These are phyloP conservation scores for Ardeotis arabs DNA, from an alignment of 2,113 vertebrate genomes.

Conservation along the genomic window DNA sequence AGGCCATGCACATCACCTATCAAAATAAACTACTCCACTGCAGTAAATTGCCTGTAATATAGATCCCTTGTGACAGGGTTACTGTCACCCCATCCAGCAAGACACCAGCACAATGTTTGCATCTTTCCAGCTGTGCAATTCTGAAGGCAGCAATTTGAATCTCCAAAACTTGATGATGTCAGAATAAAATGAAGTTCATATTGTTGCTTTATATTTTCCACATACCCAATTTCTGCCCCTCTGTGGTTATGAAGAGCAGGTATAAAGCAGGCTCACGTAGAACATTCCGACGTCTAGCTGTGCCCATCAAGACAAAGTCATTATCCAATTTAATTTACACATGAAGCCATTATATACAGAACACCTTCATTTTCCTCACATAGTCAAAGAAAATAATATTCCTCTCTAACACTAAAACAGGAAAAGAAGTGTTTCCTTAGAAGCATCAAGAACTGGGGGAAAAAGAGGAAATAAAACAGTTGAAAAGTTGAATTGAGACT, in stretches of 20 bases:
- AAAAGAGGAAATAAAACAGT: neutral
- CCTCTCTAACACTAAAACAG: neutral
- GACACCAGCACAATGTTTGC: neutral
- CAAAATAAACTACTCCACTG: neutral
- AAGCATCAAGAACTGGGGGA: neutral
- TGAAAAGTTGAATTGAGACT: neutral
- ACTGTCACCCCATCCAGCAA: neutral
- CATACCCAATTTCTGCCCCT: neutral
- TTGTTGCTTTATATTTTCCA: neutral
- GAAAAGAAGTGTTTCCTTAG: neutral
- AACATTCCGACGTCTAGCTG: neutral
- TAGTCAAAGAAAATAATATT: neutral
- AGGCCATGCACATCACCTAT: neutral
- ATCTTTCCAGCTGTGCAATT: neutral
- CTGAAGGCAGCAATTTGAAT: neutral
- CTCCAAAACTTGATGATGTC: fast-evolving
- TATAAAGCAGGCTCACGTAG: fast-evolving
- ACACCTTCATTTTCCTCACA: neutral
- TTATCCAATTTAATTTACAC: neutral
- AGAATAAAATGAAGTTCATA: neutral
- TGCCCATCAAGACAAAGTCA: neutral
- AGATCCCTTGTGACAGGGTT: neutral
- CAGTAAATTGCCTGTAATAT: neutral
- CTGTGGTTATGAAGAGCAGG: fast-evolving
- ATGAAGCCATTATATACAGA: neutral